Evolutionary conservation across 2,888 invertebrate species (phyloP).

Genomic region (Yponomeuta malinellus): DNA sequence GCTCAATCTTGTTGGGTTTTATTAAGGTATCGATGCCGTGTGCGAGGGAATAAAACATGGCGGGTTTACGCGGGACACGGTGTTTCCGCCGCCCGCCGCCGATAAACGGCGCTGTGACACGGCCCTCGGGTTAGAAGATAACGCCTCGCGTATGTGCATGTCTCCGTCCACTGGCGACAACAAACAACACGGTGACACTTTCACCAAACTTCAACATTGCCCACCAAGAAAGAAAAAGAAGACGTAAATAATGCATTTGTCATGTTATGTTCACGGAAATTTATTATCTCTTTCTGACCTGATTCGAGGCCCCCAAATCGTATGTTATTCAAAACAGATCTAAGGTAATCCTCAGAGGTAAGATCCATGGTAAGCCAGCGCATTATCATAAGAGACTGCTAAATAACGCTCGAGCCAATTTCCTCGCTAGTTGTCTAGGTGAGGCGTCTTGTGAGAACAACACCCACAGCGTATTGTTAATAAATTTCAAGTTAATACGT

Average conservation of each 20-base stretch:
- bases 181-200: slow-evolving; percentile 36
- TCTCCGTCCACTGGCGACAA: slow-evolving; percentile 47
- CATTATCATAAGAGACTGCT: not conserved
- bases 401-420: slow-evolving; percentile 1
- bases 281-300: slow-evolving; percentile 9
- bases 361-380: not conserved
- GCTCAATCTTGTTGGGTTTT: slow-evolving; percentile 75
- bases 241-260: slow-evolving; percentile 23
- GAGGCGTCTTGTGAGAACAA: not conserved
- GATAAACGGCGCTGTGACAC: slow-evolving; percentile 61
- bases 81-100: slow-evolving; percentile 48
- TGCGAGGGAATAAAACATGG: slow-evolving; percentile 70
- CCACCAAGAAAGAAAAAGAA: slow-evolving; percentile 16
- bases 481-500: slow-evolving; percentile 8
- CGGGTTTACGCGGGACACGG: slow-evolving; percentile 65
- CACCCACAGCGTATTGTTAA: not conserved
- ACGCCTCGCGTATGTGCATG: slow-evolving; percentile 44
- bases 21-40: slow-evolving; percentile 73
- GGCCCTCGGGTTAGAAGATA: slow-evolving; percentile 61
- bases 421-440: slow-evolving; percentile 1
- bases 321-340: not conserved
- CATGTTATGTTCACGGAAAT: slow-evolving; percentile 18
- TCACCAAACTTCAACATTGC: slow-evolving; percentile 27
- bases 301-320: not conserved
- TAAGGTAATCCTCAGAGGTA: not conserved